phyloP scores from a whole-genome alignment of 1,140 invertebrate species.

The Asobara japonica region DNA sequence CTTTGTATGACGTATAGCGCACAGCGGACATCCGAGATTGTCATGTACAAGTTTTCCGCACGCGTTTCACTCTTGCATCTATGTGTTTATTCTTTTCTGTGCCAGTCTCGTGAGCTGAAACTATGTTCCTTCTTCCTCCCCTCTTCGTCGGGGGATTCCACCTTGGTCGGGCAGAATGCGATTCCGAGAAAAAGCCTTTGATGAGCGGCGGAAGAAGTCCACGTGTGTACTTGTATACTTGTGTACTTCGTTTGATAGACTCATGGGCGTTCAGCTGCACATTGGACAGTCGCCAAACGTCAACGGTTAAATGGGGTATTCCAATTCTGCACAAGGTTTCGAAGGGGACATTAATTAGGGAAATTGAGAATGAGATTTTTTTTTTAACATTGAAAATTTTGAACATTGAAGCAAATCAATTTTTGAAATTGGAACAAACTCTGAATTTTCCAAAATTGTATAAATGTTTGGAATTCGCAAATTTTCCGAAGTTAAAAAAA shows the following conservation, averaged over 20 bases:
- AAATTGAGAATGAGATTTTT: too few species aligned
- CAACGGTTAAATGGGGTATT: neutral
- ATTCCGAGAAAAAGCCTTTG: constrained; percentile 14
- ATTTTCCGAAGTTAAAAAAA: too few species aligned
- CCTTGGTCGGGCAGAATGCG: neutral
- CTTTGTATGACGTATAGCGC: constrained; percentile 48
- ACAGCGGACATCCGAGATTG: constrained; percentile 46
- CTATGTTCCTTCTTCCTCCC: constrained; percentile 1
- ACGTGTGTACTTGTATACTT: constrained; percentile 33
- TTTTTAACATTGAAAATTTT: too few species aligned
- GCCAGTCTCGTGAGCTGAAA: constrained; percentile 29
- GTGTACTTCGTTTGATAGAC: constrained; percentile 11
- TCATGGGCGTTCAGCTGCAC: neutral
- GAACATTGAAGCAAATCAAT: too few species aligned
- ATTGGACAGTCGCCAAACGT: neutral
- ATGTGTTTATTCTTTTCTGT: constrained; percentile 20
- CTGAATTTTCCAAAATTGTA: too few species aligned
- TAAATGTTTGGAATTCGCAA: too few species aligned
- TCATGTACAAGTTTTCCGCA: constrained; percentile 49
- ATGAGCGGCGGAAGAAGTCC: constrained; percentile 20
- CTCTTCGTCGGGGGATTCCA: neutral
- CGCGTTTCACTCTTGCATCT: constrained; percentile 23
- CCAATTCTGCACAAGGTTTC: too few species aligned
- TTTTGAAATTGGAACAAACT: too few species aligned
- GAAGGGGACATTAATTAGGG: too few species aligned